Percentiles rank a stretch among this genome's conserved stretches.
Evolutionary conservation across 2,113 vertebrate genomes (phyloP).

Genomic region (Psilopogon haemacephalus): DNA sequence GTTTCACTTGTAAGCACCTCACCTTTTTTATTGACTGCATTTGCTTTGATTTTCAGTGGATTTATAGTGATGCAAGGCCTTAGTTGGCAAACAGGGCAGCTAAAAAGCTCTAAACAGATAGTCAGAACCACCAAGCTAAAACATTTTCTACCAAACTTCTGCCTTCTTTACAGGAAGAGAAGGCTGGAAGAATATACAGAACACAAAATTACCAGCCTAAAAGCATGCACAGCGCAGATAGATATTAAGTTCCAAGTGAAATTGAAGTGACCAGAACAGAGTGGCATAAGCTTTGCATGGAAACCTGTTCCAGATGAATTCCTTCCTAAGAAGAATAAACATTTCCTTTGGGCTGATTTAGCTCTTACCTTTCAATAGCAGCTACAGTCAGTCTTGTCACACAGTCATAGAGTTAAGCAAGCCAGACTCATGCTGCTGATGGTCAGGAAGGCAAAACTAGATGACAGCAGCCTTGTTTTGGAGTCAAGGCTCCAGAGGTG

Average conservation of each 20-base stretch:
- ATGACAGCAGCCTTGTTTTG: background rate
- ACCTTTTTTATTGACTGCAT: background rate
- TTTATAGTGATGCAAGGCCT: background rate
- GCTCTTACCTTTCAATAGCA: background rate
- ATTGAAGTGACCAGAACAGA: background rate
- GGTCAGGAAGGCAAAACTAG: background rate
- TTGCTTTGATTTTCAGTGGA: background rate
- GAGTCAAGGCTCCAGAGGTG: background rate
- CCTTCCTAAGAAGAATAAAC: background rate
- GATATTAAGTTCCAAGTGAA: background rate
- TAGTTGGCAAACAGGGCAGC: background rate
- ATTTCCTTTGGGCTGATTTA: background rate
- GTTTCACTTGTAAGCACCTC: background rate
- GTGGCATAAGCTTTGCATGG: background rate
- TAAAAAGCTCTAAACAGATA: background rate
- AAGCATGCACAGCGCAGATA: background rate
- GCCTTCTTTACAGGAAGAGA: background rate
- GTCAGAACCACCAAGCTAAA: background rate
- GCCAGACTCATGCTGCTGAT: background rate
- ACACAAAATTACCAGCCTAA: background rate
- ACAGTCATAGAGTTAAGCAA: background rate
- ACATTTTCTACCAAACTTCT: background rate
- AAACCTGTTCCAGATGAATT: background rate
- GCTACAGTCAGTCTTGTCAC: background rate
- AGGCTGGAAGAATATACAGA: background rate